A percentile compares a stretch with the other conserved stretches of the same genome.
phyloP scores from a whole-genome alignment of 2,888 invertebrate genomes.

The Andrena marginata region DNA sequence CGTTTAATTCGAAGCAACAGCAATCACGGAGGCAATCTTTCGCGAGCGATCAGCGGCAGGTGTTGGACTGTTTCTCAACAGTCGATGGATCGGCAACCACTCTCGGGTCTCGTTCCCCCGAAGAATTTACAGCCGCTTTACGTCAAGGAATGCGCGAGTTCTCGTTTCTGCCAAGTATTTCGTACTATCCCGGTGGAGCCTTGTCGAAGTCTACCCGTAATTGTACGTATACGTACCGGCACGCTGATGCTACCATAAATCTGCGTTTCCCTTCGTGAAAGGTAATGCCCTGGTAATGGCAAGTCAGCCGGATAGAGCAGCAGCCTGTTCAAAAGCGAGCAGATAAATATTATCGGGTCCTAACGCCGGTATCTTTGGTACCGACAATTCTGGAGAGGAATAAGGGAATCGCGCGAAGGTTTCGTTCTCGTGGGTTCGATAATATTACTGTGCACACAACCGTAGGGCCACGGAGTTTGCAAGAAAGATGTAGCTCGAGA shows the following conservation, averaged over 20 bases:
- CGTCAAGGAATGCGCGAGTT: constrained; percentile 45
- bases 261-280: constrained; percentile 43
- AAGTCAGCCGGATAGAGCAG: constrained; percentile 4
- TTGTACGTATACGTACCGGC: constrained; percentile 27
- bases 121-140: constrained; percentile 57
- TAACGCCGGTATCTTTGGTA: neutral
- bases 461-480: too few species aligned
- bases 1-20: constrained; percentile 35
- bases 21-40: constrained; percentile 37
- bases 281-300: constrained; percentile 30
- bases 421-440: too few species aligned
- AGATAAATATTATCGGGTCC: constrained; percentile 34
- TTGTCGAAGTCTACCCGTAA: constrained; percentile 26
- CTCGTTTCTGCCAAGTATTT: constrained; percentile 47
- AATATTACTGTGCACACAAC: too few species aligned
- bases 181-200: constrained; percentile 32
- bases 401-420: constrained; percentile 5
- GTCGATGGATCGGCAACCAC: constrained; percentile 53
- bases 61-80: constrained; percentile 45
- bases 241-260: constrained; percentile 48
- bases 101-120: constrained; percentile 50
- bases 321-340: constrained; percentile 25
- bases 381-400: constrained; percentile 11
- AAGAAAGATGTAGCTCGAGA: too few species aligned
- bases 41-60: constrained; percentile 43